Conservation (phyloP, 2,888 invertebrate genomes). For the Drosophila aldrichi region DNA sequence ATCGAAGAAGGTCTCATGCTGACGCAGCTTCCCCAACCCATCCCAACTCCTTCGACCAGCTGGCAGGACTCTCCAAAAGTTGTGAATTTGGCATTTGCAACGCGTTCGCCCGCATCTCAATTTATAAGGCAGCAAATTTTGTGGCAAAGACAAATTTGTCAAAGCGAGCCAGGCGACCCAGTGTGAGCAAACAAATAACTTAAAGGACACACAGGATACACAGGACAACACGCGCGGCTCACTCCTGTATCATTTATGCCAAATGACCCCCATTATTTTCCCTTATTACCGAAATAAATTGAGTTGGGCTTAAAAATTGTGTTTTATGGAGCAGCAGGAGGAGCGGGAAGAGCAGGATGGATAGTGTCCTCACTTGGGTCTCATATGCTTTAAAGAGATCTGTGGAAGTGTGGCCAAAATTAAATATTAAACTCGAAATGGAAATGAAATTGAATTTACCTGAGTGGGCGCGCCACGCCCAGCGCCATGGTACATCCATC, state of each 20-base stretch:
- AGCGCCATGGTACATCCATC: conserved; percentile 64
- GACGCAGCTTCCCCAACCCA: conserved; percentile 11
- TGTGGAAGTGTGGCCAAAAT: conserved; percentile 15
- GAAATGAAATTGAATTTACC: conserved; percentile 76
- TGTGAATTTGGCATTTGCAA: conserved; percentile 38
- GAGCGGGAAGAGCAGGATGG: not conserved
- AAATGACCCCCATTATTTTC: conserved; percentile 80
- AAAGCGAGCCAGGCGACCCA: conserved; percentile 43
- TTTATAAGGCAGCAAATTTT: conserved; percentile 65
- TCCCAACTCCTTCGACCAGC: not conserved
- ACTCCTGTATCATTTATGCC: conserved; percentile 72
- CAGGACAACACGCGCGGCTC: conserved; percentile 11
- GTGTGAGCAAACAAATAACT: conserved; percentile 68
- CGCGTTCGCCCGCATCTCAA: conserved; percentile 53
- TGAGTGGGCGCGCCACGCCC: conserved; percentile 32
- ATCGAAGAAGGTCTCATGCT: conserved; percentile 22
- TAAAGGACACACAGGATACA: conserved; percentile 50
- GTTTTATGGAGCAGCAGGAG: not conserved
- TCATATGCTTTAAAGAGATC: conserved; percentile 37
- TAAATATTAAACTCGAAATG: conserved; percentile 72
- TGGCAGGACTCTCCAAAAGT: conserved; percentile 38
- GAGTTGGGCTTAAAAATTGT: conserved; percentile 75
- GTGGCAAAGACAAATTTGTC: conserved; percentile 72
- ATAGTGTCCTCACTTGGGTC: not conserved
- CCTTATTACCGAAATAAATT: conserved; percentile 80